Conservation (phyloP, 2,888 invertebrate species). For the Agrilus biguttatus region DNA sequence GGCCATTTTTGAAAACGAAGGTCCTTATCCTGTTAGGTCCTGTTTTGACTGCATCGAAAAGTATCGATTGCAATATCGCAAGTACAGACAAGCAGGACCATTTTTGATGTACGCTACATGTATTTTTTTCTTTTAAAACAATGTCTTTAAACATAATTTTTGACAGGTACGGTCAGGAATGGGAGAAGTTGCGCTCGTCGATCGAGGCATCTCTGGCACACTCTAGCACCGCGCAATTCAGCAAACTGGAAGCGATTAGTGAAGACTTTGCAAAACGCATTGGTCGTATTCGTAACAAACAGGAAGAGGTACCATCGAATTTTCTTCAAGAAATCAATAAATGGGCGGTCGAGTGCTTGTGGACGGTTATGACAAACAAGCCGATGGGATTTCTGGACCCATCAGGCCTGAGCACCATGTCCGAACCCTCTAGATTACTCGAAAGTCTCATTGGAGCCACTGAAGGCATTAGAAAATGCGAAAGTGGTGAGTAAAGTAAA, state of each 20-base stretch:
- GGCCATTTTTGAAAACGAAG: slow-evolving; percentile 45
- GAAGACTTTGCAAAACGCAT: slow-evolving; percentile 35
- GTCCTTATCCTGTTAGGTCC: slow-evolving; percentile 43
- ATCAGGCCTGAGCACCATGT: slow-evolving; percentile 32
- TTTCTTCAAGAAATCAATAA: slow-evolving; percentile 45
- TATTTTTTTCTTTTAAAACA: no score
- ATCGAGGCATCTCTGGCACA: slow-evolving; percentile 35
- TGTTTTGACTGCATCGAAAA: slow-evolving; percentile 49
- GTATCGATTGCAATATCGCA: slow-evolving; percentile 43
- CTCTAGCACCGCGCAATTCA: slow-evolving; percentile 29
- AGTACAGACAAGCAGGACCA: slow-evolving; percentile 39
- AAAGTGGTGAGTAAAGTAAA: slow-evolving; percentile 26
- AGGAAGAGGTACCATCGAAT: slow-evolving; percentile 45
- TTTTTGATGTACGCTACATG: slow-evolving; percentile 38
- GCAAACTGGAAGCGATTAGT: slow-evolving; percentile 27
- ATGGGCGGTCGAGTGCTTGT: slow-evolving; percentile 55
- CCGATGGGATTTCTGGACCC: slow-evolving; percentile 47
- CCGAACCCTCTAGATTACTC: slow-evolving; percentile 43
- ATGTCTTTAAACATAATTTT: background rate
- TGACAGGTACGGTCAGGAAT: slow-evolving; percentile 41
- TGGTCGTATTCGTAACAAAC: slow-evolving; percentile 40
- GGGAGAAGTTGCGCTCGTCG: slow-evolving; percentile 39
- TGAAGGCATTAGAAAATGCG: slow-evolving; percentile 44
- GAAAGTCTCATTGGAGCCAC: slow-evolving; percentile 42
- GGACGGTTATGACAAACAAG: slow-evolving; percentile 39